Conservation (phyloP, 2,888 invertebrate genomes). For the Synanthedon vespiformis region DNA sequence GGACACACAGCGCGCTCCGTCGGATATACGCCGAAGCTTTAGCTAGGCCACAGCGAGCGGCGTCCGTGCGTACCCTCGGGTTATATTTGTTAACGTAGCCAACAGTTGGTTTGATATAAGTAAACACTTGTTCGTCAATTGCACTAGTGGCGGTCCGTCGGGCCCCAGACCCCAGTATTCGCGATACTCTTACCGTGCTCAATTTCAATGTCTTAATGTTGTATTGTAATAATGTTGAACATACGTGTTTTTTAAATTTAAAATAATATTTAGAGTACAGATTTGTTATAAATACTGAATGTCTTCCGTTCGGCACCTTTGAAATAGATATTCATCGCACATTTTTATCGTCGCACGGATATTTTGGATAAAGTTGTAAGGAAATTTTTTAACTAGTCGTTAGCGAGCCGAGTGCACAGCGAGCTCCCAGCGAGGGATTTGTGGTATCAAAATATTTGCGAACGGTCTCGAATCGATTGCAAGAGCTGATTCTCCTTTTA, state of each 20-base stretch:
- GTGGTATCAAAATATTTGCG: conserved; percentile 47
- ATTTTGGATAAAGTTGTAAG: conserved; percentile 15
- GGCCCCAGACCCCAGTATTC: conserved; percentile 39
- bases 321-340: conserved; percentile 54
- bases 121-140: conserved; percentile 69
- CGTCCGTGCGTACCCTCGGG: conserved; percentile 41
- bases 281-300: conserved; percentile 69
- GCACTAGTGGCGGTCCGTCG: conserved; percentile 39
- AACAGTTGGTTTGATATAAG: conserved; percentile 40
- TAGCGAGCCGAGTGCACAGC: conserved; percentile 59
- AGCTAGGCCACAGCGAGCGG: conserved; percentile 18
- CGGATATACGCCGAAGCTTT: neutral
- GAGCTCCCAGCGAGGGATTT: conserved; percentile 55
- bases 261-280: conserved; percentile 1
- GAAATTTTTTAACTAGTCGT: conserved; percentile 5
- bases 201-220: conserved; percentile 64
- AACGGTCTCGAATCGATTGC: conserved; percentile 51
- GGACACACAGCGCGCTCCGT: neutral
- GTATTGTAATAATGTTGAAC: conserved; percentile 54
- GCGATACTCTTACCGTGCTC: conserved; percentile 59
- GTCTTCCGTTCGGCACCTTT: conserved; percentile 70
- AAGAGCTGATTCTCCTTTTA: conserved; percentile 57
- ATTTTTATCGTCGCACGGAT: conserved; percentile 48
- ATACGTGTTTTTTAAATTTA: conserved; percentile 48
- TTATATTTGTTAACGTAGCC: conserved; percentile 64